Evolutionary conservation across 2,113 vertebrate species (phyloP).

Genomic region (Thamnophis sirtalis): DNA sequence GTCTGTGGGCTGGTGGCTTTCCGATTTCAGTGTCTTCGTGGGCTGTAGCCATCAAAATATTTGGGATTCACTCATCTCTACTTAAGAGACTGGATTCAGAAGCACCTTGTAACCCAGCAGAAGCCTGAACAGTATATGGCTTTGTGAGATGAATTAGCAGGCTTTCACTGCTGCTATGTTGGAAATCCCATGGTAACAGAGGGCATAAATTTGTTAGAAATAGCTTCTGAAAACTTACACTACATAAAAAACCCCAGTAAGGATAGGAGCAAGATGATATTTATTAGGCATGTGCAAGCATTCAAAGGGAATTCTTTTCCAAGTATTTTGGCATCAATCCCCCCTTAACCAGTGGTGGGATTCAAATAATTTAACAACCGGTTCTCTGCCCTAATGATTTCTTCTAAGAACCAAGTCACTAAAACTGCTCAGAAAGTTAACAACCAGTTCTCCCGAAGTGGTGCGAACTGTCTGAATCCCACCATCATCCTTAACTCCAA

Average conservation of each 20-base stretch:
- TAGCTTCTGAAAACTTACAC: background rate
- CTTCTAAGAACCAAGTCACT: too few species aligned
- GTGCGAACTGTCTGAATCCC: too few species aligned
- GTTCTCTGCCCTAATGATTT: too few species aligned
- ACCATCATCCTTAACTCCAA: background rate
- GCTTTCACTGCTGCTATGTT: background rate
- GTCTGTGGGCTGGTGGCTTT: constrained; percentile 21
- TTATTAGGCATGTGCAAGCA: background rate
- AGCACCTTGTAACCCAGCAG: background rate
- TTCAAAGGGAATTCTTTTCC: background rate
- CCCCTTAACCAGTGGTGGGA: background rate
- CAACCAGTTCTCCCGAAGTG: too few species aligned
- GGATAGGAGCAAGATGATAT: background rate
- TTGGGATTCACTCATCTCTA: constrained; percentile 19
- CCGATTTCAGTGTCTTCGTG: constrained; percentile 16
- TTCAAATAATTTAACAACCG: too few species aligned
- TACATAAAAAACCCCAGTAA: background rate
- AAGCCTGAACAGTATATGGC: background rate
- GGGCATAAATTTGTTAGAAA: background rate
- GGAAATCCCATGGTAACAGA: constrained; percentile 18
- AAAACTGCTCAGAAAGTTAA: too few species aligned
- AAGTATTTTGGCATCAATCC: background rate
- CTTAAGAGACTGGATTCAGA: constrained; percentile 10
- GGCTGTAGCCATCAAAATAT: constrained; percentile 34
- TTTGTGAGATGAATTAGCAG: constrained; percentile 1